Percentiles rank a stretch among this genome's conserved stretches.
Evolutionary conservation across 1,140 invertebrate species (phyloP).

Genomic region (Lucilia cuprina): DNA sequence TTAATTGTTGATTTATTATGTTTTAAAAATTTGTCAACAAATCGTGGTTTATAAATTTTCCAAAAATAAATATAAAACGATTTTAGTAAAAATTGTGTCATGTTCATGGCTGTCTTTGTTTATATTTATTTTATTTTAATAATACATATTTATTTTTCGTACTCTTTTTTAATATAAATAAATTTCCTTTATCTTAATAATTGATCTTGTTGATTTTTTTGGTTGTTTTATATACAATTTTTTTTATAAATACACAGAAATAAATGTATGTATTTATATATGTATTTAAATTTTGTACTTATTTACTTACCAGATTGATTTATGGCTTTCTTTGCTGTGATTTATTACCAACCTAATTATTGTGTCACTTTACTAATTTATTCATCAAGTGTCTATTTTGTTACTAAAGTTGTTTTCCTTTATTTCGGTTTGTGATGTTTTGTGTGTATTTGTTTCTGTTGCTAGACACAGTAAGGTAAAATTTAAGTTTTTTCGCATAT

Average conservation of each 20-base stretch:
- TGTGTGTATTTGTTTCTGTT: not conserved
- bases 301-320: conserved; percentile 16
- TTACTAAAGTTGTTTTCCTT: not conserved
- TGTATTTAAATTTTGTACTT: conserved; percentile 14
- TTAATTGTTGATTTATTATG: conserved; percentile 35
- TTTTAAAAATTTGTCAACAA: conserved; percentile 35
- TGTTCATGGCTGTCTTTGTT: conserved; percentile 31
- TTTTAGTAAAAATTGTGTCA: conserved; percentile 19
- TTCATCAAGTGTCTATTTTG: conserved; percentile 23
- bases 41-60: conserved; percentile 33
- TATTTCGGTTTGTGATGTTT: not conserved
- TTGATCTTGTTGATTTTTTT: not conserved
- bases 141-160: not conserved
- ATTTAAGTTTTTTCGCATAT: not conserved
- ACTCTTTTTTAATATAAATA: not conserved
- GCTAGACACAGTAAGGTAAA: not conserved
- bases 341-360: conserved; percentile 29
- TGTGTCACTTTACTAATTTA: conserved; percentile 33
- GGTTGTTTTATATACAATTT: not conserved
- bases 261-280: not conserved
- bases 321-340: conserved; percentile 23
- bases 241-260: not conserved
- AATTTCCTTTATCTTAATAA: conserved; percentile 12
- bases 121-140: conserved; percentile 24
- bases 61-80: not conserved